phyloP scores from a whole-genome alignment of 1,140 invertebrate genomes.

The Drosophila lacteicornis region DNA sequence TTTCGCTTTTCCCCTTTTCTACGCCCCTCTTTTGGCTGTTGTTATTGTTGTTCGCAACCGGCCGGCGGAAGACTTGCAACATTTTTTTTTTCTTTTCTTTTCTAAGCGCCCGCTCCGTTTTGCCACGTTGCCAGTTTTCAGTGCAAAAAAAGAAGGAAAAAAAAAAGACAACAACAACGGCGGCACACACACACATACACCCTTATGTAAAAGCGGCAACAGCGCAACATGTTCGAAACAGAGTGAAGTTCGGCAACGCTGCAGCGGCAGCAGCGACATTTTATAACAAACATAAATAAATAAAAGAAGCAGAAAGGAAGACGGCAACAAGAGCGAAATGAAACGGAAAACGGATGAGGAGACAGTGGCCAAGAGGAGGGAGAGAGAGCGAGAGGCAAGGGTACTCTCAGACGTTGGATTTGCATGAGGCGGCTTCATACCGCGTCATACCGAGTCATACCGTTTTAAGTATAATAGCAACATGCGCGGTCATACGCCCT shows the following conservation, averaged over 20 bases:
- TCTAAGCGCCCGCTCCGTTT: slow-evolving; percentile 9
- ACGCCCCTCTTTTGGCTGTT: slow-evolving; percentile 11
- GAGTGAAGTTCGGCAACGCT: slow-evolving; percentile 16
- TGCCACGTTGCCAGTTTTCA: slow-evolving; percentile 63
- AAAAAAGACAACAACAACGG: slow-evolving; percentile 3
- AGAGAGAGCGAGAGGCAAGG: neutral
- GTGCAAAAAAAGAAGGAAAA: slow-evolving; percentile 25
- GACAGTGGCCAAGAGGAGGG: neutral
- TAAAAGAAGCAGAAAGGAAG: slow-evolving; percentile 41
- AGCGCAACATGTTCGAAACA: slow-evolving; percentile 26
- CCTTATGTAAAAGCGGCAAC: slow-evolving; percentile 52
- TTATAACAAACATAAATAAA: slow-evolving; percentile 73
- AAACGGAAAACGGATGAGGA: slow-evolving; percentile 10
- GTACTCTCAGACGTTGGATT: slow-evolving; percentile 21
- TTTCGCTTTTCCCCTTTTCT: slow-evolving; percentile 4
- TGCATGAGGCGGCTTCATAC: slow-evolving; percentile 9
- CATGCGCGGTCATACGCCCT: neutral
- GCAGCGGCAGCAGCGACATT: slow-evolving; percentile 46
- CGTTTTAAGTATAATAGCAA: neutral
- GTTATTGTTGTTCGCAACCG: slow-evolving; percentile 60
- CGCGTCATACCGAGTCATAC: slow-evolving; percentile 10
- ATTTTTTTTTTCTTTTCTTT: slow-evolving; percentile 40
- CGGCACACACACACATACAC: slow-evolving; percentile 6
- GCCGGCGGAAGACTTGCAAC: slow-evolving; percentile 71
- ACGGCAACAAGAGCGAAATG: slow-evolving; percentile 27